A percentile compares a stretch with the other conserved stretches of the same genome.
Conservation (phyloP, 1,140 invertebrate genomes). For the Diachasmimorpha longicaudata region DNA sequence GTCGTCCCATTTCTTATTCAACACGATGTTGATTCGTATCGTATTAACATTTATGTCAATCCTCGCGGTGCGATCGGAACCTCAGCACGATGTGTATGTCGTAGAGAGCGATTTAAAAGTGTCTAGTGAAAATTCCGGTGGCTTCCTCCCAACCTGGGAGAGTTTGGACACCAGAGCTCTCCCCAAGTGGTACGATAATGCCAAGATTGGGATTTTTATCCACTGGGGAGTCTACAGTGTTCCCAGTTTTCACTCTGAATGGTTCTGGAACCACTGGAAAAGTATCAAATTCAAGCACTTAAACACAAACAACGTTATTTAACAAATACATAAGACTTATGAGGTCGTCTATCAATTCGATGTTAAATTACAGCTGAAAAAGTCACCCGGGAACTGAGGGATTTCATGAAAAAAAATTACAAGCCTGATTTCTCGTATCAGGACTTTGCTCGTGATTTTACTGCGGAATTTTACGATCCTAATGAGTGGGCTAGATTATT, state of each 20-base stretch:
- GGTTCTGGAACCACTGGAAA: slow-evolving; percentile 87
- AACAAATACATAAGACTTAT: too few relatives aligned
- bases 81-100: not conserved
- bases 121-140: too few relatives aligned
- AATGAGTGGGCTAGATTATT: slow-evolving; percentile 79
- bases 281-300: slow-evolving; percentile 49
- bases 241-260: slow-evolving; percentile 82
- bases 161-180: slow-evolving; percentile 84
- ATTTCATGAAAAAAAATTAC: slow-evolving; percentile 80
- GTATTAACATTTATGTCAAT: not conserved
- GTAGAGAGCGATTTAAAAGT: not conserved
- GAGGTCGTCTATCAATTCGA: too few relatives aligned
- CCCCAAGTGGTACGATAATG: slow-evolving; percentile 87
- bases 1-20: not conserved
- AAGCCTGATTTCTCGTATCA: slow-evolving; percentile 82
- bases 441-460: slow-evolving; percentile 83
- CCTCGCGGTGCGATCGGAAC: not conserved
- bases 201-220: slow-evolving; percentile 91
- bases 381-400: slow-evolving; percentile 40
- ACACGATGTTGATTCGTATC: not conserved
- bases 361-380: too few relatives aligned
- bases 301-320: not conserved
- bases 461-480: slow-evolving; percentile 82
- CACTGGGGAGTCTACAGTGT: slow-evolving; percentile 95
- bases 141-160: slow-evolving; percentile 71